Evolutionary conservation across 2,113 vertebrate genomes (phyloP), one percentile per base, ranked within the genome.

Genomic region (Cardinalis cardinalis): DNA sequence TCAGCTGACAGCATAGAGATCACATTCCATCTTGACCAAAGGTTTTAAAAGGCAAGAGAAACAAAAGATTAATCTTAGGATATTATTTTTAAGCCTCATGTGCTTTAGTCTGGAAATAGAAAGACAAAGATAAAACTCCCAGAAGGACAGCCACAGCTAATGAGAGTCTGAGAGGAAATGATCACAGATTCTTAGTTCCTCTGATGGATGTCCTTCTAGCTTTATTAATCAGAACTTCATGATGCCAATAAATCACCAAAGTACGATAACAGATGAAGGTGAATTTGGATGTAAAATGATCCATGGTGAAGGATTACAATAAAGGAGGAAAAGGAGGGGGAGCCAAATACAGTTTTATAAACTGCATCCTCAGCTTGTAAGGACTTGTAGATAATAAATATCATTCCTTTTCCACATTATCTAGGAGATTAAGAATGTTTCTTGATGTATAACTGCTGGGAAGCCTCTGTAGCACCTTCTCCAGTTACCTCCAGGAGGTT

Each of bases 371-470:
- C 72, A 84, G 51, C 83, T 95, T 96, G 92, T 93, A 41, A 70
- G 64, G 64, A 91, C 95, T 92, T 94, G 92, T 86, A 85, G 82
- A 75, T 93, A 91, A 91, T 87, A 93, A 86, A 91, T 80, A 58
- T 94, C 84, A 89, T 94, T 94, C 83, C 51, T 86, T 16, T 75
- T 90, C 51, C 59, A 65, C 40, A 51, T 94, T 94, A 87, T 95
- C 86, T 95, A 63, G 74, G 48, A 95, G 94, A 96, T 92, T 81
- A 94, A 88, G 88, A 94, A 94, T 89, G 64, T 88, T 95, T 88
- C 88, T 87, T 80, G 58, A 65, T 52, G 46, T 74, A 15, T 72
- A 94, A 94, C 89, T 96, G 59, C 92, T 95, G 95, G 77, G 71
- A 95, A 94, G 63, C 61, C 64, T 96, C 88, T 34, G 36, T 32